Percentiles rank a stretch among this genome's conserved stretches.
Conservation (phyloP, 2,888 invertebrate species). For the Willowsia nigromaculata region DNA sequence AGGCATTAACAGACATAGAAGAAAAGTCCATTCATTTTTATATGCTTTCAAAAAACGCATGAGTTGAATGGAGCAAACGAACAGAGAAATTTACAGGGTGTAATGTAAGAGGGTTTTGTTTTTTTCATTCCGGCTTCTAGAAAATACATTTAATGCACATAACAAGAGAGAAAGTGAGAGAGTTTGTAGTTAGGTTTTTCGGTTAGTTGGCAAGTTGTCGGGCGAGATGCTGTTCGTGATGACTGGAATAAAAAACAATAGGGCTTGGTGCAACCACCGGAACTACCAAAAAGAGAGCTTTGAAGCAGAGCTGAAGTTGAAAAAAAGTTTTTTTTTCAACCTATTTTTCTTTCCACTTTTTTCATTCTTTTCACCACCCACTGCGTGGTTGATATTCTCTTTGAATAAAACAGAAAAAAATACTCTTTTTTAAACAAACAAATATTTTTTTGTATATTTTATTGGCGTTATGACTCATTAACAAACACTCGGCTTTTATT, state of each 20-base stretch:
- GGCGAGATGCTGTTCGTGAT: not conserved
- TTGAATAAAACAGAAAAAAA: not conserved
- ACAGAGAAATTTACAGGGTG: not conserved
- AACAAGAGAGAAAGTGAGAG: not conserved
- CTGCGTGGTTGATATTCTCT: not conserved
- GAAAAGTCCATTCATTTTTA: conserved; percentile 64
- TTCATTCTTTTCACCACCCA: not conserved
- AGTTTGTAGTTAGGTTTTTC: not conserved
- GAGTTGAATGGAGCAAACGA: not conserved
- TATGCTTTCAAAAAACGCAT: conserved; percentile 10
- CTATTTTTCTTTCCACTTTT: not conserved
- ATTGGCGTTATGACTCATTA: conserved; percentile 34
- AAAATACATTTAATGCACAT: not conserved
- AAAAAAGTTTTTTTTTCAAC: not conserved
- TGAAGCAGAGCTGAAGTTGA: not conserved
- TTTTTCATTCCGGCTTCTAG: not conserved
- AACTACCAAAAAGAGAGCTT: not conserved
- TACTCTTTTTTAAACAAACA: too few species aligned
- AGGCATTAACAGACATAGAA: not conserved
- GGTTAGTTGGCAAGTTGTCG: not conserved
- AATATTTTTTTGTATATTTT: not conserved
- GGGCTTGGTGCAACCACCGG: not conserved
- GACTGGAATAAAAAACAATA: not conserved
- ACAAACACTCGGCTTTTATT: not conserved
- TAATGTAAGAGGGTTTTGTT: not conserved